phyloP scores from a whole-genome alignment of 2,113 vertebrate genomes.

The Romanogobio albipinnatus region DNA sequence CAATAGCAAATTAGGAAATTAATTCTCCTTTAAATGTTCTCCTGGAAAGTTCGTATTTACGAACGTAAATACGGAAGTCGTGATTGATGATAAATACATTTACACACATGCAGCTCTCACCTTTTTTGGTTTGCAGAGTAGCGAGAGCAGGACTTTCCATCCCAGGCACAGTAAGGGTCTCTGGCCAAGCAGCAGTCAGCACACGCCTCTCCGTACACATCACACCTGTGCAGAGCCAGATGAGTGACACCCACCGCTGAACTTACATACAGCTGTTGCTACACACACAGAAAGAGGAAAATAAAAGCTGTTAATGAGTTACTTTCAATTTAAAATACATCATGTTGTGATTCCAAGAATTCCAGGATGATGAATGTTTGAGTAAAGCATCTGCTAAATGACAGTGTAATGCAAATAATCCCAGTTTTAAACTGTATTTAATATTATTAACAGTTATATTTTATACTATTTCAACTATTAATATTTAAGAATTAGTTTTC shows the following conservation, averaged over 20 bases:
- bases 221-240: constrained; percentile 93
- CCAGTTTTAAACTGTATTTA: neutral
- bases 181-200: constrained; percentile 96
- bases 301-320: neutral
- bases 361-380: neutral
- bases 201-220: constrained; percentile 92
- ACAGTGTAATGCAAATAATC: neutral
- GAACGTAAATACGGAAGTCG: too few relatives aligned
- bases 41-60: too few relatives aligned
- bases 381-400: neutral
- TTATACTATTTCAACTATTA: neutral
- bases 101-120: constrained; percentile 65
- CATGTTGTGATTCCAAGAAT: neutral
- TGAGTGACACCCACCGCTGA: constrained; percentile 92
- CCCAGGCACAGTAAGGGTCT: constrained; percentile 98
- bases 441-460: neutral
- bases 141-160: constrained; percentile 93
- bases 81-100: neutral
- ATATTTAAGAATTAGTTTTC: neutral
- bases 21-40: neutral
- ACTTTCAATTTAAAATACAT: neutral
- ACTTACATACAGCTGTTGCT: constrained; percentile 98
- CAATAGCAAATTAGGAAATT: constrained; percentile 52
- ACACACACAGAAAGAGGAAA: constrained; percentile 39
- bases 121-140: constrained; percentile 96